phyloP scores from a whole-genome alignment of 2,113 vertebrate species.

The Xenopus laevis region DNA sequence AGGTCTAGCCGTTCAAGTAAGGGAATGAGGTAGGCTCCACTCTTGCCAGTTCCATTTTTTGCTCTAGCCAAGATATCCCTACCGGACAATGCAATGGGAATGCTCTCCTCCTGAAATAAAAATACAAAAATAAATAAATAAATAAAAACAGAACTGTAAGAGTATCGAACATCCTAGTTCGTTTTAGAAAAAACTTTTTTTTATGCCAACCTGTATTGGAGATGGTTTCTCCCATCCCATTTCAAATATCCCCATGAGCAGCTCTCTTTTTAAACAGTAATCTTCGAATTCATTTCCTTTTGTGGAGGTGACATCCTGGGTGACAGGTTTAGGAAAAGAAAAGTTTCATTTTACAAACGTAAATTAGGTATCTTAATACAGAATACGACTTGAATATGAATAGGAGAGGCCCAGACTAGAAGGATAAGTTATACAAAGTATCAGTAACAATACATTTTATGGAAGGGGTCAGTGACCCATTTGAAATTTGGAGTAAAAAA shows the following conservation, averaged over 20 bases:
- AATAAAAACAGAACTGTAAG: neutral
- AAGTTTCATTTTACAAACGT: too few species aligned
- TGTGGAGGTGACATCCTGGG: slow-evolving; percentile 95
- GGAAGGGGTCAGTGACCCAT: too few species aligned
- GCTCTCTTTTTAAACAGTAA: slow-evolving; percentile 97
- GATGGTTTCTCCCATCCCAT: slow-evolving; percentile 99
- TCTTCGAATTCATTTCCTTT: slow-evolving; percentile 99
- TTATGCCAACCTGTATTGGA: slow-evolving; percentile 86
- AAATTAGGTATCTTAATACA: too few species aligned
- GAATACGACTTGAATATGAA: too few species aligned
- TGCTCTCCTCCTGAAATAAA: slow-evolving; percentile 88
- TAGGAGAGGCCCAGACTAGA: too few species aligned
- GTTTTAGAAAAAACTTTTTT: too few species aligned
- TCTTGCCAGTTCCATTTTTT: slow-evolving; percentile 98
- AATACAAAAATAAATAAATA: slow-evolving; percentile 34
- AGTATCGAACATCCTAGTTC: too few species aligned
- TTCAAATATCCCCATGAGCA: slow-evolving; percentile 99
- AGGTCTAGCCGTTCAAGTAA: slow-evolving; percentile 99
- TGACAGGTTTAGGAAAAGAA: slow-evolving; percentile 19
- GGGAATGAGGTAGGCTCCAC: slow-evolving; percentile 99
- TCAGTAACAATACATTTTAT: too few species aligned
- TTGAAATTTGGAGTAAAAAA: too few species aligned
- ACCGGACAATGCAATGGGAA: slow-evolving; percentile 98
- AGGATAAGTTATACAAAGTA: too few species aligned
- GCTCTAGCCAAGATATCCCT: slow-evolving; percentile 98